Conservation (phyloP, 2,797 vertebrate genomes). For the Melanotaenia parkinsoni region DNA sequence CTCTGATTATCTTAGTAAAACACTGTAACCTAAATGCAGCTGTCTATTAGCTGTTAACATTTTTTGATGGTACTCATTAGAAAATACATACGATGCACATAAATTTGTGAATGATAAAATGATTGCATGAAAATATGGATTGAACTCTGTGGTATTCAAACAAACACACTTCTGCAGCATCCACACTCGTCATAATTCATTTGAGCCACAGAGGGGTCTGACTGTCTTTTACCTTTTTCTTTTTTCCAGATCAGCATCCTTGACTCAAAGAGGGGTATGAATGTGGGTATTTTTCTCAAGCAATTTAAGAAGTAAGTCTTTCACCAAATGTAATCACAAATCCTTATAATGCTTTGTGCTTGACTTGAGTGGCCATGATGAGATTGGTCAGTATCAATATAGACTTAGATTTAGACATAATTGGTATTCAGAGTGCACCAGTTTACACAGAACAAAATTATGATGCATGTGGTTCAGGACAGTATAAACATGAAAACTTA, state of each 20-base stretch:
- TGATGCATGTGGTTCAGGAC: too few relatives aligned
- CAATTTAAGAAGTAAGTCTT: slow-evolving; percentile 97
- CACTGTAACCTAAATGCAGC: background rate
- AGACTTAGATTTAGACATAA: too few relatives aligned
- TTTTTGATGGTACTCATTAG: slow-evolving; percentile 8
- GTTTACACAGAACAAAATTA: too few relatives aligned
- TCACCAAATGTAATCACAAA: background rate
- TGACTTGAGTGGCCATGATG: background rate
- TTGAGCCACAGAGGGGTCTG: too few relatives aligned
- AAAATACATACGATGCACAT: background rate
- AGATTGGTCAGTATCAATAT: background rate
- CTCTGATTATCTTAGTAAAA: background rate
- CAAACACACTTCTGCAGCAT: background rate
- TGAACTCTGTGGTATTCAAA: background rate
- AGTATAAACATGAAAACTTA: too few relatives aligned
- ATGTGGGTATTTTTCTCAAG: slow-evolving; percentile 97
- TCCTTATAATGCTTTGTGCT: background rate
- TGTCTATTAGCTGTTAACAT: background rate
- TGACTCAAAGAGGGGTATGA: slow-evolving; percentile 98
- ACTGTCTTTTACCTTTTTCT: slow-evolving; percentile 44
- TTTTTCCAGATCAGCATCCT: slow-evolving; percentile 90
- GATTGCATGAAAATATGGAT: background rate
- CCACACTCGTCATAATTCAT: too few relatives aligned
- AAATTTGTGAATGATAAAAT: background rate
- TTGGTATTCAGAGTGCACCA: too few relatives aligned